Evolutionary conservation across 2,113 vertebrate genomes (phyloP).

Genomic region (Panurus biarmicus): DNA sequence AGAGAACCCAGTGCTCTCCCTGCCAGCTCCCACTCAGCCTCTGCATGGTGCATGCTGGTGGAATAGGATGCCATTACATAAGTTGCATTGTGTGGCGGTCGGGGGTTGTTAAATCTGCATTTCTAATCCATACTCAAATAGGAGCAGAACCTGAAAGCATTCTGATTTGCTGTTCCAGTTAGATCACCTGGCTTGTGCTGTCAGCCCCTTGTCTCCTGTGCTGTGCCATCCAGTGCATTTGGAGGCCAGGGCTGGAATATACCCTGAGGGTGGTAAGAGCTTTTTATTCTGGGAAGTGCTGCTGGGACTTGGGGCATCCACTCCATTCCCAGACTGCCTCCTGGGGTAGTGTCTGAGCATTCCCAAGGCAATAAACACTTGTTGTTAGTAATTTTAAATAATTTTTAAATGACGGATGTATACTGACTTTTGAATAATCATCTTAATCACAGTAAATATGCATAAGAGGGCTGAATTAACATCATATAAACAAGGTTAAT

Average conservation of each 20-base stretch:
- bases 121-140: background rate
- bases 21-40: background rate
- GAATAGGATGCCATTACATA: background rate
- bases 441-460: conserved; percentile 4
- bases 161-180: background rate
- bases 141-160: background rate
- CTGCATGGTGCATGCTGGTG: background rate
- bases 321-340: background rate
- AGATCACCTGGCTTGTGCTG: background rate
- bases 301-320: background rate
- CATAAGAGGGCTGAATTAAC: conserved; percentile 5
- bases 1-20: background rate
- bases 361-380: background rate
- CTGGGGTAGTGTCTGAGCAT: background rate
- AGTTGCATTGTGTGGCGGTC: background rate
- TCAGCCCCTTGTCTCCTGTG: background rate
- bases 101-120: background rate
- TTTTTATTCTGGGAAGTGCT: background rate
- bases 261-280: background rate
- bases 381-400: background rate
- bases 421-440: background rate
- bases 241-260: background rate
- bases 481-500: background rate
- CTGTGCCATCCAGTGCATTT: background rate
- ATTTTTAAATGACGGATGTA: background rate